These are phyloP conservation scores for Oryzaephilus surinamensis DNA, from an alignment of 1,140 invertebrate species.

Conservation along the genomic window DNA sequence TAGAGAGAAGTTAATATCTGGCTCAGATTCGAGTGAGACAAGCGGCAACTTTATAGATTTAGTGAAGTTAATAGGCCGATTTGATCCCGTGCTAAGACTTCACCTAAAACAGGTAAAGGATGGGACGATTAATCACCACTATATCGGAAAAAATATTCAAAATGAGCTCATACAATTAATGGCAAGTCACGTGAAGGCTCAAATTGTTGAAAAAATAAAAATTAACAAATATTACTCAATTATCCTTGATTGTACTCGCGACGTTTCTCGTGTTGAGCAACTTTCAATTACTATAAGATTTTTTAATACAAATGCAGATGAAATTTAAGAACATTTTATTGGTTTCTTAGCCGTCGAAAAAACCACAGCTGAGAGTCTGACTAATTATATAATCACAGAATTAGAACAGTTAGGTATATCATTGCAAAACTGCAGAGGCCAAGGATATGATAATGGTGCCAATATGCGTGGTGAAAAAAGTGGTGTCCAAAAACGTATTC, in stretches of 20 bases:
- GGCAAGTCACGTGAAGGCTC: no score
- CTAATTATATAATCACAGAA: conserved; percentile 3
- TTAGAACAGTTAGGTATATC: not conserved
- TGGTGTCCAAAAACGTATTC: conserved; percentile 21
- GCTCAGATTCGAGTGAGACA: no score
- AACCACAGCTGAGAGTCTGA: conserved; percentile 6
- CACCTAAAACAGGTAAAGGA: no score
- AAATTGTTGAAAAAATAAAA: no score
- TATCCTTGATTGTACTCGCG: conserved; percentile 35
- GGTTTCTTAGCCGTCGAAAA: conserved; percentile 11
- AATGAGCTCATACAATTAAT: no score
- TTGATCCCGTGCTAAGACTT: no score
- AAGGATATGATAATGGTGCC: conserved; percentile 32
- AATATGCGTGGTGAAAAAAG: conserved; percentile 30
- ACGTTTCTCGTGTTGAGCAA: conserved; percentile 36
- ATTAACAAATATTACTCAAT: conserved; percentile 33
- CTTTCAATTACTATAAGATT: conserved; percentile 29
- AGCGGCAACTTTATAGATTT: no score
- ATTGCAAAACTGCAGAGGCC: conserved; percentile 21
- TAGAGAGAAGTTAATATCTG: no score
- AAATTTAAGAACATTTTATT: conserved; percentile 17
- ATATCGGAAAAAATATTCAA: no score
- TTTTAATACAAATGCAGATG: conserved; percentile 20
- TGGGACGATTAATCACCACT: no score
- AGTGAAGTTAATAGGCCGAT: no score